Percentiles rank a stretch among this genome's conserved stretches.
These are phyloP conservation scores for Resseliella maxima DNA, from an alignment of 2,888 invertebrate genomes.

Conservation along the genomic window DNA sequence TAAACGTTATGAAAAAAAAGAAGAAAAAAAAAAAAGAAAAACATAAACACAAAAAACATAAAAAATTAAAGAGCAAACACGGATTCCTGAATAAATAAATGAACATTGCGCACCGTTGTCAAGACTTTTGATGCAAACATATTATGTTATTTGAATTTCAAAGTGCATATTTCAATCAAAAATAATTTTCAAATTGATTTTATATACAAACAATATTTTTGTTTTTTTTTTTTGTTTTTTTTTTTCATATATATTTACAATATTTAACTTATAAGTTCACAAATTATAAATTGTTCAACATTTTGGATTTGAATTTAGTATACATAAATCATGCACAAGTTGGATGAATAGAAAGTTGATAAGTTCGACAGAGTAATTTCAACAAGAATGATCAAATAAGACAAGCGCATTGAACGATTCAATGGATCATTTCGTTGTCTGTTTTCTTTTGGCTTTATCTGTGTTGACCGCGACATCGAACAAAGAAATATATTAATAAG, in stretches of 20 bases:
- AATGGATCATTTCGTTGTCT: neutral
- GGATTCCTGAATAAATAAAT: neutral
- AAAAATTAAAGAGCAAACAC: neutral
- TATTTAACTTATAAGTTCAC: too few relatives aligned
- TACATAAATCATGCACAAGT: too few relatives aligned
- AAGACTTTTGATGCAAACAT: neutral
- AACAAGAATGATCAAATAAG: neutral
- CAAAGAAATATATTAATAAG: too few relatives aligned
- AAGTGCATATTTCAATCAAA: neutral
- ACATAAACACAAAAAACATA: too few relatives aligned
- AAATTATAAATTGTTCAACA: too few relatives aligned
- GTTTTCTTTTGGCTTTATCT: neutral
- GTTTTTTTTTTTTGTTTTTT: too few relatives aligned
- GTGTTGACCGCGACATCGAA: slow-evolving; percentile 11
- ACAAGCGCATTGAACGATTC: neutral
- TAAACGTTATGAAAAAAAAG: slow-evolving; percentile 7
- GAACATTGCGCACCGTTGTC: neutral
- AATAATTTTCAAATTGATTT: too few relatives aligned
- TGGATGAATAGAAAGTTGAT: too few relatives aligned
- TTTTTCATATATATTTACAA: too few relatives aligned
- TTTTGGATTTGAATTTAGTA: too few relatives aligned
- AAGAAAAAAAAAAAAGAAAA: neutral
- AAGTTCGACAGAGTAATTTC: neutral
- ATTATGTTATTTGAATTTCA: neutral
- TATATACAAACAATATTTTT: neutral